These are phyloP conservation scores for Clinocottus analis DNA, from an alignment of 2,113 vertebrate genomes.

Conservation along the genomic window DNA sequence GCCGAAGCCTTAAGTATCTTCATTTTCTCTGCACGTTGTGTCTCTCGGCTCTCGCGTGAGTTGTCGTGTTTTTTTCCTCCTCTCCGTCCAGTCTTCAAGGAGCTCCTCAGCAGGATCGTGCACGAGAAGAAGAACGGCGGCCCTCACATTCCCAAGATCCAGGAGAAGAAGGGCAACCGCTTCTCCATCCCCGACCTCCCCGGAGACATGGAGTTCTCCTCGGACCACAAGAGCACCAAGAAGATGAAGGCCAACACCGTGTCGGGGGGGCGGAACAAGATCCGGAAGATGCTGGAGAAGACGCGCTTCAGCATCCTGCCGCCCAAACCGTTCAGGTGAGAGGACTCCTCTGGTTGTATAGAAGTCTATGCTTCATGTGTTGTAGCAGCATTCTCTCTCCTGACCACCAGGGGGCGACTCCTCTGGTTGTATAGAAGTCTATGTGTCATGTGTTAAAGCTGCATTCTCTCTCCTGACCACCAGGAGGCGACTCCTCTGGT, in stretches of 20 bases:
- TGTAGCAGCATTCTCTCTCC: no score
- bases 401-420: no score
- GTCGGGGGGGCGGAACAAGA: constrained; percentile 94
- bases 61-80: not conserved
- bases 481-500: no score
- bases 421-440: no score
- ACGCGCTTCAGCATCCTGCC: constrained; percentile 97
- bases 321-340: constrained; percentile 95
- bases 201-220: constrained; percentile 91
- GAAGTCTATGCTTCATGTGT: no score
- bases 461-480: no score
- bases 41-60: no score
- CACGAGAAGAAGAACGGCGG: constrained; percentile 92
- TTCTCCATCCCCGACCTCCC: constrained; percentile 97
- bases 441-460: no score
- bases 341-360: no score
- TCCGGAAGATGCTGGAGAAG: constrained; percentile 97
- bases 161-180: constrained; percentile 96
- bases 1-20: constrained; percentile 48
- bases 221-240: constrained; percentile 91
- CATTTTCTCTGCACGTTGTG: not conserved
- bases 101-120: constrained; percentile 91
- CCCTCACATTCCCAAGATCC: constrained; percentile 96
- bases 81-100: constrained; percentile 90
- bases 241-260: constrained; percentile 97